Base-by-base conservation (phyloP, 2,888 invertebrate genomes). In the Polyommatus iphigenia region DNA sequence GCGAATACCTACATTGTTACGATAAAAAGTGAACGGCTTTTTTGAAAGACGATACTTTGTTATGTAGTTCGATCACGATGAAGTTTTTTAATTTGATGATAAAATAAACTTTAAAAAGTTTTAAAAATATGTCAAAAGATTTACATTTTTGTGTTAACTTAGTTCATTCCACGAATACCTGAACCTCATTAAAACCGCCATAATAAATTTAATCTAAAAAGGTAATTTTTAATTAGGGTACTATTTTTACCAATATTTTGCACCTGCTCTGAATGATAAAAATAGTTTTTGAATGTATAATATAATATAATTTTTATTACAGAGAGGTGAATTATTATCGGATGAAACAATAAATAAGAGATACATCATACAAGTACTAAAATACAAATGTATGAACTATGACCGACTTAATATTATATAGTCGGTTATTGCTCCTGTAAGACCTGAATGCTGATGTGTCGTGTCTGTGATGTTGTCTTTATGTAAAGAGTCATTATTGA, bases 1-100 rank as follows among this genome's bases (percentile, higher is more conserved):
- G 79, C 79, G 80, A 80, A 83, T 79, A 84, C 82, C 83, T 84
- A 84, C 82, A 83, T 84, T 83, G 81, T 76, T 79, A 80, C 79
- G 76, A 78, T 80, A 83, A 84, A 82, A 82, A 81, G 79, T 71
- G 77, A 79, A 80, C 81, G 81, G 81, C 77, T 79, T 80, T 81
- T 82, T 83, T 82, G 80, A 79, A 83, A 81, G 79, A 76, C 78
- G 81, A 82, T 83, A 81, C 80, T 82, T 79, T 80, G n/a, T n/a
- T n/a, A n/a, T n/a, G 73, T 46, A 36, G 77, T 72, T 77, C 72
- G 57, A 36, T 57, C 71, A 77, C 46, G 20, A 20, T 18, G 10
- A 41, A 71, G 71, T 41, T 72, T 41, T n/a, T 41, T 41, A 36
- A 72, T 72, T 41, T 71, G 3, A 18, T 18, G 32, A 72, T n/a